Percentiles rank a stretch among this genome's conserved stretches.
Evolutionary conservation across 1,140 invertebrate genomes (phyloP).

Genomic region (Tetramorium parvispinum): DNA sequence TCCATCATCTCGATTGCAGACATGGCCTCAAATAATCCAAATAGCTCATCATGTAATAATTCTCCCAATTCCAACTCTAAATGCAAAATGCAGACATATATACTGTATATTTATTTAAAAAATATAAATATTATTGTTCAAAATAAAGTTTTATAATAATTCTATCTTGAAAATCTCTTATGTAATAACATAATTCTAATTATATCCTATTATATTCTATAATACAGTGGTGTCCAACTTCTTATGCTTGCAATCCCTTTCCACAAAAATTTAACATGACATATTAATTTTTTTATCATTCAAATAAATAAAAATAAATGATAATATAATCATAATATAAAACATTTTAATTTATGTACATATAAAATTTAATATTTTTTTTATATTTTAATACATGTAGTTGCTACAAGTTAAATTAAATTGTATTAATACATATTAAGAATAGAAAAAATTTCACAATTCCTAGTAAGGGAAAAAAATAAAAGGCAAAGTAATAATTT

Average conservation of each 20-base stretch:
- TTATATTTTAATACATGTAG: not conserved
- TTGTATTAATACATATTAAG: not conserved
- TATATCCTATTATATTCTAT: not conserved
- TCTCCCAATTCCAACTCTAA: constrained; percentile 94
- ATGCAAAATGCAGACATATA: constrained; percentile 48
- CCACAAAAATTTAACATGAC: not conserved
- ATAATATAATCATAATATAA: not conserved
- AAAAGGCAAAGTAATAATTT: constrained; percentile 25
- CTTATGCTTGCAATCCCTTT: not conserved
- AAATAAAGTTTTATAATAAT: not conserved
- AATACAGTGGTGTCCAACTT: not conserved
- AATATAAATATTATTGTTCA: not conserved
- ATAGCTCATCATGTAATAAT: constrained; percentile 94
- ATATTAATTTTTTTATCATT: not conserved
- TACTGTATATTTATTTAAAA: constrained; percentile 28
- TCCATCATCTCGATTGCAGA: constrained; percentile 99
- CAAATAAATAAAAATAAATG: not conserved
- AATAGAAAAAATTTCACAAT: not conserved
- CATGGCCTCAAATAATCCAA: constrained; percentile 99
- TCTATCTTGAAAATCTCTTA: not conserved
- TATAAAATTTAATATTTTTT: no score
- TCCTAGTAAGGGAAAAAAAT: not conserved
- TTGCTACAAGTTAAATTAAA: not conserved
- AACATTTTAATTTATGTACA: no score
- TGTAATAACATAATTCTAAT: not conserved